These are phyloP conservation scores for Danionella cerebrum DNA, from an alignment of 2,113 vertebrate species.

Conservation along the genomic window DNA sequence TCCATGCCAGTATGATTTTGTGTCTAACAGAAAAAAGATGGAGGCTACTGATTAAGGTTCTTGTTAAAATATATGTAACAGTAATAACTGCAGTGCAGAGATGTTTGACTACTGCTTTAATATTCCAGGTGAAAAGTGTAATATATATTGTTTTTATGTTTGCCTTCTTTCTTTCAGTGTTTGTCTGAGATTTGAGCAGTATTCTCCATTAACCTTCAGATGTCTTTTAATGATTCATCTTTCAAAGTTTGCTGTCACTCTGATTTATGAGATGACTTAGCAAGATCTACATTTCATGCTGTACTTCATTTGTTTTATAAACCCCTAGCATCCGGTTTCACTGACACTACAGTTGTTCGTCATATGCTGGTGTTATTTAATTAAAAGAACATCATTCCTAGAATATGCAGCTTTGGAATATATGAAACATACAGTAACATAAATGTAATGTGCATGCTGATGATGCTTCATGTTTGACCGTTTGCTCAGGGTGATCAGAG, in stretches of 20 bases:
- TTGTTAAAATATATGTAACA: too few species aligned
- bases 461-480: neutral
- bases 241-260: neutral
- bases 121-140: neutral
- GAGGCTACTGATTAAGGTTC: too few species aligned
- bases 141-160: conserved; percentile 1
- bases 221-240: neutral
- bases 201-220: neutral
- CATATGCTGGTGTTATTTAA: conserved; percentile 3
- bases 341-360: neutral
- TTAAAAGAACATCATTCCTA: neutral
- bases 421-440: neutral
- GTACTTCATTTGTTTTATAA: conserved; percentile 2
- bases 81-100: neutral
- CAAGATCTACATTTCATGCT: neutral
- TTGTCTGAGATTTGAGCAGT: neutral
- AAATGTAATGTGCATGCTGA: neutral
- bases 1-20: too few species aligned
- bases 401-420: neutral
- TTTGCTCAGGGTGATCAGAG: neutral
- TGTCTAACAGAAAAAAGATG: too few species aligned
- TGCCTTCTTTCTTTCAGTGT: neutral
- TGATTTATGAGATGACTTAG: neutral
- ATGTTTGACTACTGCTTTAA: neutral
- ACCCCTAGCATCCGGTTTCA: neutral